phyloP scores from a whole-genome alignment of 2,797 vertebrate genomes.

The Borostomias antarcticus region DNA sequence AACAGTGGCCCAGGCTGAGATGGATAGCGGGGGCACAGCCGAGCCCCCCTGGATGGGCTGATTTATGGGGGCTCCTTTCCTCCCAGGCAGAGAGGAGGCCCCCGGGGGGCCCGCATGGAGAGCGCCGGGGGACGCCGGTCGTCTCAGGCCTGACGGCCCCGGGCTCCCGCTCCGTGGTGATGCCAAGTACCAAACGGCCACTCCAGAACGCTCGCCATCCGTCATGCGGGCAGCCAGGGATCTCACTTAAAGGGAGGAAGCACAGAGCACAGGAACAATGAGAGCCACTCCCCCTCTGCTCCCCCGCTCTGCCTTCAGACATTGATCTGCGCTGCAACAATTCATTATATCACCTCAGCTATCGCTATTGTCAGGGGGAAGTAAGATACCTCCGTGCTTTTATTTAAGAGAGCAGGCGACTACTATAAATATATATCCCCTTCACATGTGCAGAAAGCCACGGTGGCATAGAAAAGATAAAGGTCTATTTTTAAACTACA shows the following conservation, averaged over 20 bases:
- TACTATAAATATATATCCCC: conserved; percentile 41
- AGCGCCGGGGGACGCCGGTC: conserved; percentile 77
- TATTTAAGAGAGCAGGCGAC: conserved; percentile 40
- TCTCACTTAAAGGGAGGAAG: conserved; percentile 77
- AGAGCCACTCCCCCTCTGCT: conserved; percentile 50
- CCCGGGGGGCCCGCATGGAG: conserved; percentile 78
- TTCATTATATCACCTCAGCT: conserved; percentile 70
- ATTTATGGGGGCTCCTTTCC: conserved; percentile 90
- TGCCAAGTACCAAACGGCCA: conserved; percentile 86
- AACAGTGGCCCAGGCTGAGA: conserved; percentile 63
- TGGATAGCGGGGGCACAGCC: conserved; percentile 74
- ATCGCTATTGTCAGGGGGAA: conserved; percentile 47
- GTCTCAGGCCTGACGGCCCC: conserved; percentile 80
- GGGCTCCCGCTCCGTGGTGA: conserved; percentile 76
- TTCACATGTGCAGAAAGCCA: conserved; percentile 14
- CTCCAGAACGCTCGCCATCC: conserved; percentile 85
- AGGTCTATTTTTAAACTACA: conserved; percentile 22
- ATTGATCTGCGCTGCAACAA: conserved; percentile 70
- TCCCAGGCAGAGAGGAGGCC: conserved; percentile 77
- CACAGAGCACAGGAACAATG: conserved; percentile 70
- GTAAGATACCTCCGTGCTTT: conserved; percentile 50
- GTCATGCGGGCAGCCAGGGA: conserved; percentile 84
- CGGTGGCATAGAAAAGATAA: conserved; percentile 16
- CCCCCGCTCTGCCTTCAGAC: conserved; percentile 51
- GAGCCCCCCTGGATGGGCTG: conserved; percentile 82